Base-by-base conservation (phyloP, 2,797 vertebrate genomes). In the Rhynchotus rufescens region DNA sequence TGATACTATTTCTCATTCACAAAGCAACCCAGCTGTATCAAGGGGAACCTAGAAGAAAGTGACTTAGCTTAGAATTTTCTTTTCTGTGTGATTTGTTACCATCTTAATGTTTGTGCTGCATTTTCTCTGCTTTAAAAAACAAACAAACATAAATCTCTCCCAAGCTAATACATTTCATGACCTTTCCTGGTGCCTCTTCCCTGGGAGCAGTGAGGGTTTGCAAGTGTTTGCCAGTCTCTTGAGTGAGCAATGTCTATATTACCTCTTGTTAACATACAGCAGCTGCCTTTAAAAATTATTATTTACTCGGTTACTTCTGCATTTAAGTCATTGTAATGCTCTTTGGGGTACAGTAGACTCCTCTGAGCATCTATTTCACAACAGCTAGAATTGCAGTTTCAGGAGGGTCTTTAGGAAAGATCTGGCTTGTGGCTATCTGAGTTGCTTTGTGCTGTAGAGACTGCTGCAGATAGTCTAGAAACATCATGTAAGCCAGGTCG, bases 61-160 rank as follows among this genome's bases (percentile, higher is more conserved):
- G 68, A 74, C 9, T 0, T 89, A 67, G 13, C 84, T 96, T 94
- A 68, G 71, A 69, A 84, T 97, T 97, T 96, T 94, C 94, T 97
- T 94, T 59, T 94, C 88, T 95, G 92, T 96, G 73, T 90, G 84
- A 59, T 93, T 93, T 94, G 74, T 96, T 88, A 75, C 77, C 79
- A 44, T 57, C 78, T 81, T 94, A 84, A 90, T 89, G 32, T 86
- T 81, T 78, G 19, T 69, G 56, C 89, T 95, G 93, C 40, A 64
- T 93, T 97, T 96, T 95, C 92, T 74, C 60, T 92, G 15, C 80
- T 94, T 94, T 68, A 92, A 94, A 95, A 87, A 92, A 94, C 95
- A 95, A 87, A 68, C 22, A 59, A 87, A 80, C 61, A 89, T 23
- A 86, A 78, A 1, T 85, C n/a, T 92, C 21, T 19, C 32, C 17